These are phyloP conservation scores for Phenacoccus solenopsis DNA, from an alignment of 1,140 invertebrate genomes.

Conservation along the genomic window DNA sequence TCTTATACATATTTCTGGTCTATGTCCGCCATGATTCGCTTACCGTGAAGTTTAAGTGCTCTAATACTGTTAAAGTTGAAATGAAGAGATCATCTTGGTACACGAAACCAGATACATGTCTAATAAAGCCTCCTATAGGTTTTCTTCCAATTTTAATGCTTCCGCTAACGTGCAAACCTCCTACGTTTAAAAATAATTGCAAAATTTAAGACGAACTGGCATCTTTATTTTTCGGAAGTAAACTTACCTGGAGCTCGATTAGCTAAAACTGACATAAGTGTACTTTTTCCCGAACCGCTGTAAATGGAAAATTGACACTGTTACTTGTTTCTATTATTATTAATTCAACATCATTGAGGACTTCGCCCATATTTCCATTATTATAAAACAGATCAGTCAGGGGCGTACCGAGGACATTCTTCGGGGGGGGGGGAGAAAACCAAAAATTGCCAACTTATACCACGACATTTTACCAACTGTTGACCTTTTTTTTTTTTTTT, in stretches of 20 bases:
- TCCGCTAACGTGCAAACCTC: conserved; percentile 9
- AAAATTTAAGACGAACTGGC: not conserved
- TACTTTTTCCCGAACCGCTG: conserved; percentile 90
- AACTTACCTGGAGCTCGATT: conserved; percentile 51
- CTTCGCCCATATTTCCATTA: too few relatives aligned
- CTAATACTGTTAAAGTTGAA: conserved; percentile 68
- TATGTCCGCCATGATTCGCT: conserved; percentile 21
- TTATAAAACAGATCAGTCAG: too few relatives aligned
- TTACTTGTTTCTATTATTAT: too few relatives aligned
- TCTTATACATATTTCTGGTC: not conserved
- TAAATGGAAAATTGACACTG: conserved; percentile 31
- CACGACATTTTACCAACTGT: too few relatives aligned
- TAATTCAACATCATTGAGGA: too few relatives aligned
- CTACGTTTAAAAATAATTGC: conserved; percentile 43
- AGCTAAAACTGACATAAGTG: conserved; percentile 76
- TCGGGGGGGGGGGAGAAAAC: too few relatives aligned
- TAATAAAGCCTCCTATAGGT: conserved; percentile 55
- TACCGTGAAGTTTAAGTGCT: conserved; percentile 84
- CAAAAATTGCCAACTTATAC: too few relatives aligned
- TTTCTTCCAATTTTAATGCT: conserved; percentile 25
- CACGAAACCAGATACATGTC: conserved; percentile 76
- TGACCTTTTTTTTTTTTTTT: too few relatives aligned
- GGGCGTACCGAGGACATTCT: too few relatives aligned
- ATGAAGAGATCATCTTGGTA: conserved; percentile 89
- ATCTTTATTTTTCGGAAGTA: too few relatives aligned